These are phyloP conservation scores for Dromius quadrimaculatus DNA, from an alignment of 2,888 invertebrate species.

Conservation along the genomic window DNA sequence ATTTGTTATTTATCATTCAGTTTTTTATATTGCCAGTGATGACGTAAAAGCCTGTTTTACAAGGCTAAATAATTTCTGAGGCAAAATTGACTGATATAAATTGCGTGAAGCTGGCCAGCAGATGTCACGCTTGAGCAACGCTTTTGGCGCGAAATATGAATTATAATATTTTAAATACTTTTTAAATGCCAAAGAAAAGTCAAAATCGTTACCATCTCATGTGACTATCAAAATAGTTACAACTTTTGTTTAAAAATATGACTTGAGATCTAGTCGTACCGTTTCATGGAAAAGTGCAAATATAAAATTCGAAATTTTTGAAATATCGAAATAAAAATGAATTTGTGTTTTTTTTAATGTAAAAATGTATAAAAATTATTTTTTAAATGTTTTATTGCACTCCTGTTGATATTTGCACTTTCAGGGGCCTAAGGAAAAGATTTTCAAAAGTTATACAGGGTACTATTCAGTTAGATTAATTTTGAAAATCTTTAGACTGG, in stretches of 20 bases:
- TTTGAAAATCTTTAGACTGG: constrained; percentile 22
- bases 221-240: background rate
- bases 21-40: no score
- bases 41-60: no score
- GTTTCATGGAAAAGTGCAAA: constrained; percentile 21
- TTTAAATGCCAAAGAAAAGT: constrained; percentile 20
- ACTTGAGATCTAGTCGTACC: constrained; percentile 19
- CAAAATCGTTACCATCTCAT: constrained; percentile 14
- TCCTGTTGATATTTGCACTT: constrained; percentile 63
- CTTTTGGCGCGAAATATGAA: no score
- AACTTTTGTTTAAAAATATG: constrained; percentile 3
- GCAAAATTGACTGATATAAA: no score
- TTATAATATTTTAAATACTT: constrained; percentile 12
- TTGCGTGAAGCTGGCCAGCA: no score
- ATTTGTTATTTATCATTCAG: no score
- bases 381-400: constrained; percentile 7
- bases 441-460: constrained; percentile 32
- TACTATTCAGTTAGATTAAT: constrained; percentile 3
- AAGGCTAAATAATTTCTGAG: no score
- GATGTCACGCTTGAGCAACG: no score
- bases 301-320: constrained; percentile 28
- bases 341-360: constrained; percentile 9
- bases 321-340: background rate
- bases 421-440: constrained; percentile 43
- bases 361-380: constrained; percentile 35